These are phyloP conservation scores for Papilio aristodemus DNA, from an alignment of 1,140 invertebrate genomes.

Conservation along the genomic window DNA sequence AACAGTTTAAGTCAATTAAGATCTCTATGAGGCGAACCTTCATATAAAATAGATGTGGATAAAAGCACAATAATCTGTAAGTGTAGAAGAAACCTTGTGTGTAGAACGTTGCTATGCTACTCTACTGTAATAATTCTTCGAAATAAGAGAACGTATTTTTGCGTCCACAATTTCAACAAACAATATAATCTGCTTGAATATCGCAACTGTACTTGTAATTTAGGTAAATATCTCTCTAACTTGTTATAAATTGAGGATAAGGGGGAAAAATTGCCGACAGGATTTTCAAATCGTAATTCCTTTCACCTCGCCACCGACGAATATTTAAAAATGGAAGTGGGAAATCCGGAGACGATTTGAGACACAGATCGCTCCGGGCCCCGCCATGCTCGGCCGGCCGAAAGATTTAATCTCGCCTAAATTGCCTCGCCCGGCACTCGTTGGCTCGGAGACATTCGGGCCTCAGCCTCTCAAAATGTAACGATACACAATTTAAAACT, in stretches of 20 bases:
- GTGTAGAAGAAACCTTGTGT: too few relatives aligned
- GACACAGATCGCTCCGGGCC: constrained; percentile 27
- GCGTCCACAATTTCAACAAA: background rate
- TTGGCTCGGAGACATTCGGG: constrained; percentile 12
- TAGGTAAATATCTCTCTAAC: constrained; percentile 30
- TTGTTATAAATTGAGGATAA: constrained; percentile 34
- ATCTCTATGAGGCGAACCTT: background rate
- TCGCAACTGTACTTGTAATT: constrained; percentile 14
- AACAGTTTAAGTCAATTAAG: constrained; percentile 15
- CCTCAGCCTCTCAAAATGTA: constrained; percentile 12
- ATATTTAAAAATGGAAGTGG: constrained; percentile 29
- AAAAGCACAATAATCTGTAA: too few relatives aligned
- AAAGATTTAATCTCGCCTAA: constrained; percentile 37
- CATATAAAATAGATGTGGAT: constrained; percentile 1
- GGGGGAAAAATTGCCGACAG: constrained; percentile 24
- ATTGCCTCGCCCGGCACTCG: constrained; percentile 33
- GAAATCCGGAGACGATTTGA: constrained; percentile 19
- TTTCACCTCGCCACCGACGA: constrained; percentile 22
- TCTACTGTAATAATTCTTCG: background rate
- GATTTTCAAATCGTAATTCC: constrained; percentile 29
- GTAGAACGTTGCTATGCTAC: too few relatives aligned
- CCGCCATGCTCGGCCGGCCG: constrained; percentile 20
- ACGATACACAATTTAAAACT: constrained; percentile 34
- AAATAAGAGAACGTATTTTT: too few relatives aligned
- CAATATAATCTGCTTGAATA: background rate